Base-by-base conservation (phyloP, 2,888 invertebrate genomes). In the Apodemia zela region DNA sequence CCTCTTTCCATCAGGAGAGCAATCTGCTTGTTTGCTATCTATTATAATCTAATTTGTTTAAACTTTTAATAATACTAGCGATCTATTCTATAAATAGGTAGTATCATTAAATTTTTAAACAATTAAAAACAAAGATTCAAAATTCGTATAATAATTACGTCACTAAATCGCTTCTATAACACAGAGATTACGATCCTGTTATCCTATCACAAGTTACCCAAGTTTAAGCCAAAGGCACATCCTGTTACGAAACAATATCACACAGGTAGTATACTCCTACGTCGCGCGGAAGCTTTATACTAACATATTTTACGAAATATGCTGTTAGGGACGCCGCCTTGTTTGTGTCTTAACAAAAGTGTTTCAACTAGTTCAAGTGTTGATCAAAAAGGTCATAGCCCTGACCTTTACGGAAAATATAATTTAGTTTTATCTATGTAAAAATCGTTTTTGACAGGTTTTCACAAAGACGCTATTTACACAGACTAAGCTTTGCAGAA, bases 171-270 rank as follows among this genome's bases (percentile, higher is more conserved):
- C 15, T 42, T 42, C 42, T 42, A 42, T 42, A 15, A 15, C 1
- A 5, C 42, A 15, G 42, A 42, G 42, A 42, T 42, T 42, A 42
- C 13, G 15, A 42, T 42, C 42, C 15, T 42, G 15, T 15, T 42
- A 42, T 15, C 42, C 42, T 42, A 15, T 42, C 42, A 15, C 15
- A 42, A 42, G 42, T 42, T 42, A 15, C 4, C 42, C 15, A 42
- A 42, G 42, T 49, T 49, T 17, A 49, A 49, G 49, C 18, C 49
- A 11, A 51, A 21, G 13, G 49, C 49, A 51, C 21, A 51, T 51
- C 49, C 49, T 51, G 49, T 51, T 51, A 11, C 49, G 18, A 18
- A 21, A 51, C 49, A 18, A 18, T 13, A 51, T 17, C 11, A 3
- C 21, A 17, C 10, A 17, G 11, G 21, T 51, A 4, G 7, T 51